A percentile compares a stretch with the other conserved stretches of the same genome.
Evolutionary conservation across 2,113 vertebrate genomes (phyloP).

Genomic region (Eira barbara): DNA sequence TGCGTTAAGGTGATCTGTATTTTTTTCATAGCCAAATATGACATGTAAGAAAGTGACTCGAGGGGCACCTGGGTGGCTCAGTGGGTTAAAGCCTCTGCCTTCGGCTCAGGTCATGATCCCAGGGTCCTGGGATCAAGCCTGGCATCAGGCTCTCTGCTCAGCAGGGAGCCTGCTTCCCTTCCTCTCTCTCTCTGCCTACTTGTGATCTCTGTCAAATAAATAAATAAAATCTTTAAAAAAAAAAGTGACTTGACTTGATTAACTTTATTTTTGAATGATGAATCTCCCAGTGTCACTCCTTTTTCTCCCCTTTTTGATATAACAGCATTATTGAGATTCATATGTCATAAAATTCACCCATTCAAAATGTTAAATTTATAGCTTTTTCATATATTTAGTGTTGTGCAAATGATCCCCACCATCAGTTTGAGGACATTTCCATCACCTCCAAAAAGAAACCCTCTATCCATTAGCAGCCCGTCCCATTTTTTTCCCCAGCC

Average conservation of each 20-base stretch:
- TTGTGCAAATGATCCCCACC: neutral
- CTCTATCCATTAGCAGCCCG: neutral
- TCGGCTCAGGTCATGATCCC: no score
- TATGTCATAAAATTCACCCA: neutral
- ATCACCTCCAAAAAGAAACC: neutral
- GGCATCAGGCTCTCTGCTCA: no score
- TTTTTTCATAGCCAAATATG: neutral
- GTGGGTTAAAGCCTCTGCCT: no score
- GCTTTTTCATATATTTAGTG: neutral
- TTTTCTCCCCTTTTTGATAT: neutral
- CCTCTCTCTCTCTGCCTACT: no score
- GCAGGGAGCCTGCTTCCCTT: no score
- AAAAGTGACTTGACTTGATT: neutral
- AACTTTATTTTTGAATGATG: neutral
- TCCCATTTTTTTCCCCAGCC: neutral
- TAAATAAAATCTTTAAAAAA: no score
- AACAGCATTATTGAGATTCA: conserved; percentile 1
- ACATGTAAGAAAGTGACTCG: neutral
- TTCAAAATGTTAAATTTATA: neutral
- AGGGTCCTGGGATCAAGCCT: no score
- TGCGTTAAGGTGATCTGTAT: neutral
- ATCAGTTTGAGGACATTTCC: neutral
- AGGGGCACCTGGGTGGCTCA: neutral
- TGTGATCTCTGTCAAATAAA: no score
- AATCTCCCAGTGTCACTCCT: neutral